A percentile compares a stretch with the other conserved stretches of the same genome.
Evolutionary conservation across 2,113 vertebrate species (phyloP).

Genomic region (Vulpes ferrilata): DNA sequence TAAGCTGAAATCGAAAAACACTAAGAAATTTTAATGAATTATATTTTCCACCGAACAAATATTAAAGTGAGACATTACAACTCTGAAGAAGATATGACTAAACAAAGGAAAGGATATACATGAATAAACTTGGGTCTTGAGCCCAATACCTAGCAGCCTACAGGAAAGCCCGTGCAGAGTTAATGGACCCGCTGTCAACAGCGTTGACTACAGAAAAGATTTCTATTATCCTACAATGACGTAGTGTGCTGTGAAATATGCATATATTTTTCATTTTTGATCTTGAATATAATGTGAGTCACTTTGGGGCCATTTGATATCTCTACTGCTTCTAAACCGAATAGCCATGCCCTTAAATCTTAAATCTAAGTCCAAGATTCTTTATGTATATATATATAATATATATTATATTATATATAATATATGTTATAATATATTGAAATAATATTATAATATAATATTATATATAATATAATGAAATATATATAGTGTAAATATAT

Average conservation of each 20-base stretch:
- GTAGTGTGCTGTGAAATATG: background rate
- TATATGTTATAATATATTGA: too few species aligned
- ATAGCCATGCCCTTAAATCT: background rate
- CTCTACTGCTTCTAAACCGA: constrained; percentile 39
- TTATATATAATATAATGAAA: too few species aligned
- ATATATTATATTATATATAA: too few species aligned
- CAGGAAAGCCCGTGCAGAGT: background rate
- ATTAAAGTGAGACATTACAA: background rate
- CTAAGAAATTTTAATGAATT: background rate
- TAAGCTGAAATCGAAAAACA: constrained; percentile 13
- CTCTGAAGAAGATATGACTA: background rate
- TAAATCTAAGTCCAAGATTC: background rate
- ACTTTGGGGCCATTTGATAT: background rate
- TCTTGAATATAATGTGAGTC: background rate
- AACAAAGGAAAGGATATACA: background rate
- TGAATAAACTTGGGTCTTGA: background rate
- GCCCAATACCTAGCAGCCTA: background rate
- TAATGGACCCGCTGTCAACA: background rate
- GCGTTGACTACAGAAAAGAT: background rate
- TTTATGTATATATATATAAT: too few species aligned
- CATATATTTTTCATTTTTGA: background rate
- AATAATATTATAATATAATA: too few species aligned
- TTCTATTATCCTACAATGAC: background rate
- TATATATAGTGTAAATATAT: too few species aligned
- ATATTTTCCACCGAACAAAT: background rate